Percentiles rank a stretch among this genome's conserved stretches.
Evolutionary conservation across 2,888 invertebrate species (phyloP).

Genomic region (Pammene aurita): DNA sequence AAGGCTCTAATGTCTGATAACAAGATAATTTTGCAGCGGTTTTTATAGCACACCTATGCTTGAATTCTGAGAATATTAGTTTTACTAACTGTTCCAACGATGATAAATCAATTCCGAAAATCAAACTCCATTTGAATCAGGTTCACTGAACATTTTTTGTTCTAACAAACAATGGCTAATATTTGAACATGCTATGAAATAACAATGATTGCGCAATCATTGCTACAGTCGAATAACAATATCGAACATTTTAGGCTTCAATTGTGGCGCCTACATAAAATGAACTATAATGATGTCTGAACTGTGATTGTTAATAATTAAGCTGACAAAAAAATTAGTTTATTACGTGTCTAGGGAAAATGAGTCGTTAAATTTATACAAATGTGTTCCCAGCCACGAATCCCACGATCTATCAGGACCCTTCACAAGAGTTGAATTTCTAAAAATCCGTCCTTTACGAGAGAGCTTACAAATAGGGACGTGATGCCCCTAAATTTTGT

Average conservation of each 20-base stretch:
- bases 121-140: conserved; percentile 19
- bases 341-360: neutral
- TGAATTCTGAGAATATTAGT: conserved; percentile 2
- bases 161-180: conserved; percentile 24
- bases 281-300: conserved; percentile 8
- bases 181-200: conserved; percentile 29
- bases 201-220: conserved; percentile 39
- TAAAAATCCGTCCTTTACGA: conserved; percentile 24
- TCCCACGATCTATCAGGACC: conserved; percentile 25
- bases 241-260: conserved; percentile 26
- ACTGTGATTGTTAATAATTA: conserved; percentile 8
- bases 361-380: conserved; percentile 11
- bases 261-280: conserved; percentile 24
- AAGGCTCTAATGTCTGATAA: neutral
- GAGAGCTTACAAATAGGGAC: conserved; percentile 28
- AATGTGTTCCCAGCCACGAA: conserved; percentile 19
- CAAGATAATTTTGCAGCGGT: neutral
- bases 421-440: conserved; percentile 26
- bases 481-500: conserved; percentile 38
- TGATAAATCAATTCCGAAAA: conserved; percentile 23
- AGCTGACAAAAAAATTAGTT: neutral
- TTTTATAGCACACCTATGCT: conserved; percentile 7
- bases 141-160: conserved; percentile 25
- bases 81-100: conserved; percentile 8
- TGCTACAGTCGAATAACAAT: conserved; percentile 33